A percentile compares a stretch with the other conserved stretches of the same genome.
phyloP scores from a whole-genome alignment of 2,888 invertebrate genomes.

The Apotomis turbidana region DNA sequence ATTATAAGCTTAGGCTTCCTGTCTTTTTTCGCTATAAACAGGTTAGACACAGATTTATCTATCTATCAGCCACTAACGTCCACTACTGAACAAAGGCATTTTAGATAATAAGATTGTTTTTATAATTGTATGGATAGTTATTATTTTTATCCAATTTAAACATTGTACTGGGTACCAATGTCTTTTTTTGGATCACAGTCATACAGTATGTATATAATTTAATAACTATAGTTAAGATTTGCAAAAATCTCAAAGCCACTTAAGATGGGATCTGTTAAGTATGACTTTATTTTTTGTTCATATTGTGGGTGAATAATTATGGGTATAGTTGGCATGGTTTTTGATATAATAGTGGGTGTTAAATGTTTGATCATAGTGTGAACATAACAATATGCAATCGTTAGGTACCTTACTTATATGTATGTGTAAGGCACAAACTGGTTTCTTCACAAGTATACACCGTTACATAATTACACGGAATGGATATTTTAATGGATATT shows the following conservation, averaged over 20 bases:
- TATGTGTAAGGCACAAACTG: not conserved
- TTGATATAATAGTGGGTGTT: not conserved
- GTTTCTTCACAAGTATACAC: not conserved
- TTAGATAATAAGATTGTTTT: no score
- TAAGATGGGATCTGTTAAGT: not conserved
- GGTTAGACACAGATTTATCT: no score
- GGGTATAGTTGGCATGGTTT: not conserved
- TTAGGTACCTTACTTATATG: not conserved
- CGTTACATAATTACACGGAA: not conserved
- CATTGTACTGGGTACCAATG: no score
- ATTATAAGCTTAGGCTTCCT: no score
- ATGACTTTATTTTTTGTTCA: not conserved
- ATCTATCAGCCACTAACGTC: no score
- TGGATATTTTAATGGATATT: not conserved
- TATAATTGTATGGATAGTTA: no score
- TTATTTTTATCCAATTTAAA: no score
- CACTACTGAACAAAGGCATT: no score
- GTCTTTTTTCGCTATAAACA: no score
- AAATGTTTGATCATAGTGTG: constrained; percentile 11
- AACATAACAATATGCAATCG: constrained; percentile 5
- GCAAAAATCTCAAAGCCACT: not conserved
- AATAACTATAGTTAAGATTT: not conserved
- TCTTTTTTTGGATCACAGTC: no score
- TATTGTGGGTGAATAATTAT: not conserved
- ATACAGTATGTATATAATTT: no score